Conservation (phyloP, 1,140 invertebrate species). For the Teleopsis dalmanni region DNA sequence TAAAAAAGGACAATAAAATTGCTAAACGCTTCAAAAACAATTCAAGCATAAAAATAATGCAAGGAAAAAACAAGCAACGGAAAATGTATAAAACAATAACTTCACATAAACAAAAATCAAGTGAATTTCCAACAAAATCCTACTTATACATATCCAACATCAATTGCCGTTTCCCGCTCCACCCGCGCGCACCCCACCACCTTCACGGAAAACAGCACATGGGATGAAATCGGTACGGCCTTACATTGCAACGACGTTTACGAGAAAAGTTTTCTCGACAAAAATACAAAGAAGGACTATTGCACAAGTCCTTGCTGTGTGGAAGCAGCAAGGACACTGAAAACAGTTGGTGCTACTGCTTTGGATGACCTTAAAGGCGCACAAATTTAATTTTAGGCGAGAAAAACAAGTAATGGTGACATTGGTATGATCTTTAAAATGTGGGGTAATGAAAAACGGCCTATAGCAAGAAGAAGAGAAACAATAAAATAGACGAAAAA, state of each 20-base stretch:
- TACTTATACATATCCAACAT: slow-evolving; percentile 4
- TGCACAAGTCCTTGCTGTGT: not conserved
- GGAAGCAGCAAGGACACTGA: not conserved
- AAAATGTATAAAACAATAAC: slow-evolving; percentile 25
- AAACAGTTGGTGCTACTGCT: not conserved
- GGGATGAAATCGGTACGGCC: too few relatives aligned
- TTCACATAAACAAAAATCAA: slow-evolving; percentile 9
- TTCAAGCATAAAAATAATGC: slow-evolving; percentile 43
- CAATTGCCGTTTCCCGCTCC: too few relatives aligned
- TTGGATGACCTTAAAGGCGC: slow-evolving; percentile 10
- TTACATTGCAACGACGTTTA: slow-evolving; percentile 4
- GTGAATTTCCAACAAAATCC: slow-evolving; percentile 6
- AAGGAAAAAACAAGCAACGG: too few relatives aligned
- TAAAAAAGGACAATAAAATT: slow-evolving; percentile 34
- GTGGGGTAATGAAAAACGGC: too few relatives aligned
- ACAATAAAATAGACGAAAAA: not conserved
- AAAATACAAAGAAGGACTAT: not conserved
- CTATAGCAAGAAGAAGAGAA: not conserved
- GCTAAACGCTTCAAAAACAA: slow-evolving; percentile 42
- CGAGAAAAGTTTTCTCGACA: not conserved
- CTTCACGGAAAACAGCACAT: too few relatives aligned
- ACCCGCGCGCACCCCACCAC: too few relatives aligned
- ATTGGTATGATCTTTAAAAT: not conserved
- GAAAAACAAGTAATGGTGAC: slow-evolving; percentile 22
- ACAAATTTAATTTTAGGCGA: slow-evolving; percentile 43